Evolutionary conservation across 2,113 vertebrate species (phyloP), one percentile per base, ranked within the genome.

Genomic region (Bucco capensis): DNA sequence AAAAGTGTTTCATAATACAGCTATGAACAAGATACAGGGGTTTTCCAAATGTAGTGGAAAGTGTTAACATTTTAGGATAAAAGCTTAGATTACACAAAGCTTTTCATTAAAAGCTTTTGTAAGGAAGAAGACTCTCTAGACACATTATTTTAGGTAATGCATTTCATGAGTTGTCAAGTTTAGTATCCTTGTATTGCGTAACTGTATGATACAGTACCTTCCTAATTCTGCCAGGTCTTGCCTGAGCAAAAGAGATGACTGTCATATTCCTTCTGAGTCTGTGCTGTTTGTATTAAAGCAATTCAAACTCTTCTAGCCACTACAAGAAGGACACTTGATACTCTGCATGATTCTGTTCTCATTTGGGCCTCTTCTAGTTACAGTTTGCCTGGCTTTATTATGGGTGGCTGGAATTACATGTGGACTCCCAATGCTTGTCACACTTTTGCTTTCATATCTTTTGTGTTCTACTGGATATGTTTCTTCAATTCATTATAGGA

Each of bases 181-280:
- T 60, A 37, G 71, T 89, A 57, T 71, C 28, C 19, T 81, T 67
- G 10, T 67, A 10, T 73, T 79, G 60, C 10, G 4, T 85, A 70
- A 70, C 25, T 66, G 5, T 53, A 14, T 66, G 54, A 66, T 62
- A 42, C 0, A 37, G 19, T 53, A 53, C 10, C 33, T 89, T 89
- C 70, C 74, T 86, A 86, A 78, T 92, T 84, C 65, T 31, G 23
- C n/a, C 53, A 37, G 95, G 93, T 78, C 31, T 65, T 85, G 40
- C 87, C 74, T 65, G n/a, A 79, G 57, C 50, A 57, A 19, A 79
- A 73, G 22, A 73, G 38, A 25, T 58, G 47, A 56, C 19, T 40
- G 18, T 57, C 66, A 10, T 82, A 28, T 57, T 87, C 37, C 31
- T 92, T 27, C 46, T 42, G 17, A 65, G 14, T 80, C 23, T 93